These are phyloP conservation scores for Drosophila parvula DNA, from an alignment of 1,140 invertebrate genomes.

Conservation along the genomic window DNA sequence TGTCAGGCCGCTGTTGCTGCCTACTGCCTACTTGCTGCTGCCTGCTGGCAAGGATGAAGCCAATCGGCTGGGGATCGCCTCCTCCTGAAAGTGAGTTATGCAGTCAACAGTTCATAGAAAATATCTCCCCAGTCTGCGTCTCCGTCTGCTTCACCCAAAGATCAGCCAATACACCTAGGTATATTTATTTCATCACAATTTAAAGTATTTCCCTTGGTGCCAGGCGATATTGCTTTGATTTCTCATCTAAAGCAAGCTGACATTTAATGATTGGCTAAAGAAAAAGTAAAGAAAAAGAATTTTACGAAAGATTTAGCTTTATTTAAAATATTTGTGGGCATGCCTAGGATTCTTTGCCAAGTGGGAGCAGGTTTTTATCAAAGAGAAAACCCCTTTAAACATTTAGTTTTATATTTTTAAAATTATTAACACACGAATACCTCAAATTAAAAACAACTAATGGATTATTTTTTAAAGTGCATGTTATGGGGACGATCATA, in stretches of 20 bases:
- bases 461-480: constrained; percentile 1
- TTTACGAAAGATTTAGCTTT: not conserved
- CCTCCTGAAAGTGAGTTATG: constrained; percentile 73
- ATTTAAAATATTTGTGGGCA: constrained; percentile 11
- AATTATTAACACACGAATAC: not conserved
- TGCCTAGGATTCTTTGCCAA: not conserved
- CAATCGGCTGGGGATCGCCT: constrained; percentile 67
- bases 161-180: constrained; percentile 31
- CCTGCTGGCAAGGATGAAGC: constrained; percentile 17
- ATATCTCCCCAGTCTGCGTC: constrained; percentile 41
- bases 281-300: not conserved
- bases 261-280: constrained; percentile 2
- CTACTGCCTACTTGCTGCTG: not conserved
- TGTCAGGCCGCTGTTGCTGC: constrained; percentile 53
- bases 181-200: constrained; percentile 70
- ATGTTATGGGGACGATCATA: not conserved
- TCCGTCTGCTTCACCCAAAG: constrained; percentile 3
- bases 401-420: not conserved
- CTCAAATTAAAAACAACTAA: not conserved
- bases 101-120: constrained; percentile 78
- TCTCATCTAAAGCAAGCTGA: constrained; percentile 10
- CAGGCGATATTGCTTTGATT: constrained; percentile 17
- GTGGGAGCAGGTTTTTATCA: not conserved
- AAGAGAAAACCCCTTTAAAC: not conserved
- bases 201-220: constrained; percentile 55